These are phyloP conservation scores for Ctenosaura bakeri DNA, from an alignment of 2,797 vertebrate species.

Conservation along the genomic window DNA sequence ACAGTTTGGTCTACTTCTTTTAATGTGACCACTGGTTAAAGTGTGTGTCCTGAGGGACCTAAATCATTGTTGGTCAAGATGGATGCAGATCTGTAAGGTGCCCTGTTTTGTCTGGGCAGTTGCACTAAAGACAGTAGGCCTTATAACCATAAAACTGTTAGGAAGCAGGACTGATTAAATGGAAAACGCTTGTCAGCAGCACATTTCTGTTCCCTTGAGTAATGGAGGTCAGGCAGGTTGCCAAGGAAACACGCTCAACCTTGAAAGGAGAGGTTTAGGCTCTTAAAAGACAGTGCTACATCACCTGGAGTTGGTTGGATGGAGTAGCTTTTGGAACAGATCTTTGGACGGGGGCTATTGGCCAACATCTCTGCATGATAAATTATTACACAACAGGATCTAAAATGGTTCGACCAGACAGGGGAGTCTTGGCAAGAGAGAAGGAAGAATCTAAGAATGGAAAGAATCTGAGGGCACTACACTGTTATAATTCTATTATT, in stretches of 20 bases:
- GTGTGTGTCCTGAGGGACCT: neutral
- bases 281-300: conserved; percentile 34
- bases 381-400: conserved; percentile 70
- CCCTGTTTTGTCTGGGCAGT: neutral
- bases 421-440: conserved; percentile 54
- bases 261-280: conserved; percentile 73
- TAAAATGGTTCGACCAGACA: conserved; percentile 44
- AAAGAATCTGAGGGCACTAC: conserved; percentile 28
- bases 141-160: conserved; percentile 27
- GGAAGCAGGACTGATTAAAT: conserved; percentile 71
- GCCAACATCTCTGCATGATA: conserved; percentile 65
- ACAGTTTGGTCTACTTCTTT: neutral
- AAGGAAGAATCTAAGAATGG: conserved; percentile 38
- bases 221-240: conserved; percentile 75
- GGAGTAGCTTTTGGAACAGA: conserved; percentile 72
- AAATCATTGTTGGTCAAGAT: conserved; percentile 23
- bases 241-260: conserved; percentile 73
- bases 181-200: conserved; percentile 68
- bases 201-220: conserved; percentile 68
- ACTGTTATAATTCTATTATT: no score
- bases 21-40: neutral
- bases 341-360: conserved; percentile 64
- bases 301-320: conserved; percentile 75
- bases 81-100: conserved; percentile 28
- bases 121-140: conserved; percentile 53